phyloP scores from a whole-genome alignment of 2,113 vertebrate species.

The Stigmatopora nigra region DNA sequence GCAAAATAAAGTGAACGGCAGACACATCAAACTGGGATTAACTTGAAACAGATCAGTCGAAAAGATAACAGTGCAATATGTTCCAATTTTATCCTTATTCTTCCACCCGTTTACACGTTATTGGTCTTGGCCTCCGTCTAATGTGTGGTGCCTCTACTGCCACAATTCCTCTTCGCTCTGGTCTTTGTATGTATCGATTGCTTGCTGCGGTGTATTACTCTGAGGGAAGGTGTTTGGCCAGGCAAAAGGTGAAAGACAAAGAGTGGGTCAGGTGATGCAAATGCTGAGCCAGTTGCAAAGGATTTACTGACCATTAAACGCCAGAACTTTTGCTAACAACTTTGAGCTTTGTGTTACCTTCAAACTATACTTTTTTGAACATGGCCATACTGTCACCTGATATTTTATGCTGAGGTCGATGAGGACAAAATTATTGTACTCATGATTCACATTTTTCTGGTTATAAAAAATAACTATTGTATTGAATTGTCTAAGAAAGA shows the following conservation, averaged over 20 bases:
- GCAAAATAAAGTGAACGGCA: constrained; percentile 42
- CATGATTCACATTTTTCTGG: constrained; percentile 71
- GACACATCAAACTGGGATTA: constrained; percentile 33
- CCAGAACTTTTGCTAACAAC: constrained; percentile 35
- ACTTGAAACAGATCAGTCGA: constrained; percentile 36
- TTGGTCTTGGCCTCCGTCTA: constrained; percentile 67
- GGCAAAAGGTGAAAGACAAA: constrained; percentile 42
- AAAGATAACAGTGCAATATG: constrained; percentile 32
- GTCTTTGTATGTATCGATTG: constrained; percentile 70
- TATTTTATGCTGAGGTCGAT: constrained; percentile 13
- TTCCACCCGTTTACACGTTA: constrained; percentile 51
- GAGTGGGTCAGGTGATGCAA: constrained; percentile 45
- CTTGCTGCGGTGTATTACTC: constrained; percentile 67
- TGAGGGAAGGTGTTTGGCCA: constrained; percentile 60
- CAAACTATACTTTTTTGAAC: not conserved
- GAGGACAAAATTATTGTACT: constrained; percentile 53
- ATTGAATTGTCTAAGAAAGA: constrained; percentile 45
- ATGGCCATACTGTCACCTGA: constrained; percentile 43
- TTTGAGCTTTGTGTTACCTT: constrained; percentile 8
- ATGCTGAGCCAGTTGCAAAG: constrained; percentile 58
- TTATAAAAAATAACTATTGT: constrained; percentile 80
- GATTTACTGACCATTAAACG: constrained; percentile 43
- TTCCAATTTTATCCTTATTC: constrained; percentile 50
- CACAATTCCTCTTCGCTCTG: constrained; percentile 69
- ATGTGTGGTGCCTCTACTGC: constrained; percentile 66